Conservation (phyloP, 2,113 vertebrate species). For the Mesembrinibis cayennensis region DNA sequence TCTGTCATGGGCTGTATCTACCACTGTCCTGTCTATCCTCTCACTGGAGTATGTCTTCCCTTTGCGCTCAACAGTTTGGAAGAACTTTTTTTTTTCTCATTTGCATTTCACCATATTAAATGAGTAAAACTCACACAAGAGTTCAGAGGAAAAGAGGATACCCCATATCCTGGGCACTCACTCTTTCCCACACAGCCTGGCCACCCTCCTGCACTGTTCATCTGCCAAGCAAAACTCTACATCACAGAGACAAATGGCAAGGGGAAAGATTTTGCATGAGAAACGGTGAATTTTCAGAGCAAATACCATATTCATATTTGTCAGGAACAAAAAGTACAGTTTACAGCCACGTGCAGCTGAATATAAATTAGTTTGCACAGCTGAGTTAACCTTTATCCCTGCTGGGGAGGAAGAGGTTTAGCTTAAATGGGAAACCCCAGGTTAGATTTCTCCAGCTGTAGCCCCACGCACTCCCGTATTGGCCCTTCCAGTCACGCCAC, state of each 20-base stretch:
- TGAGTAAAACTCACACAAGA: background rate
- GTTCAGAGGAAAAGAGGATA: background rate
- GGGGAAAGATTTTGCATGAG: background rate
- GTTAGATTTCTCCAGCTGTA: background rate
- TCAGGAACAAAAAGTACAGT: constrained; percentile 19
- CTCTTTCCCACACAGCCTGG: background rate
- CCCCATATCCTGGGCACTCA: background rate
- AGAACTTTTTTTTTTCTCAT: background rate
- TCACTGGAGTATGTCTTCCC: background rate
- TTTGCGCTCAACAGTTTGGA: background rate
- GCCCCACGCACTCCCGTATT: background rate
- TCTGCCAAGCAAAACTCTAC: constrained; percentile 19
- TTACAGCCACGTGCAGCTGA: background rate
- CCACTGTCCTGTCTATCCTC: background rate
- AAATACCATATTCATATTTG: background rate
- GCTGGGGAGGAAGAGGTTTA: background rate
- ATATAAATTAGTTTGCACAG: constrained; percentile 53
- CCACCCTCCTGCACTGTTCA: background rate
- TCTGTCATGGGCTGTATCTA: background rate
- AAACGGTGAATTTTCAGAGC: background rate
- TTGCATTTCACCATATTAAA: background rate
- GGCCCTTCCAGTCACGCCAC: background rate
- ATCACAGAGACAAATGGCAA: background rate
- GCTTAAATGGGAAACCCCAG: background rate
- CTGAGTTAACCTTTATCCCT: constrained; percentile 35